Evolutionary conservation across 2,888 invertebrate genomes (phyloP).

Genomic region (Apamea sordens): DNA sequence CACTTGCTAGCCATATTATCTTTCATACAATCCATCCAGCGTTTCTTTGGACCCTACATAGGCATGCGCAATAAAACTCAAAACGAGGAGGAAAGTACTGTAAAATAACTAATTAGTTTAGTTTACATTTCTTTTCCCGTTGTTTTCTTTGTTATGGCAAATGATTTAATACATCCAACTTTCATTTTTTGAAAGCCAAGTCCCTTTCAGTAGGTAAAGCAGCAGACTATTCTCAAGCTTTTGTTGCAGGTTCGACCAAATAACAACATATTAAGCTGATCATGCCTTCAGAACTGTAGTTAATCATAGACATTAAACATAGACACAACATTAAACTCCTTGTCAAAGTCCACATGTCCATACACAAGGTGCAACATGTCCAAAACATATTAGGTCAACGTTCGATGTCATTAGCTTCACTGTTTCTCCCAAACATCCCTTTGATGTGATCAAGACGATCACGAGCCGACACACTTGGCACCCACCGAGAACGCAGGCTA

Average conservation of each 20-base stretch:
- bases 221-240: background rate
- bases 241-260: background rate
- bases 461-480: conserved; percentile 83
- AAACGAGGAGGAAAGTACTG: too few species aligned
- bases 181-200: background rate
- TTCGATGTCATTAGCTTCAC: conserved; percentile 70
- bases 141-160: background rate
- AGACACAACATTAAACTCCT: background rate
- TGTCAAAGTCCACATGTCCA: conserved; percentile 36
- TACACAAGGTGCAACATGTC: conserved; percentile 50
- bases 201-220: background rate
- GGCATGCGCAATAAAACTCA: too few species aligned
- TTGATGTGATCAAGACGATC: conserved; percentile 72
- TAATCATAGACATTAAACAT: background rate
- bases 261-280: background rate
- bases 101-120: background rate
- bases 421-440: conserved; percentile 72
- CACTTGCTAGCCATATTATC: background rate
- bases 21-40: background rate
- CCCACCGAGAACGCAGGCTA: conserved; percentile 33
- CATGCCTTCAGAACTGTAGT: background rate
- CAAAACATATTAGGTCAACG: conserved; percentile 73
- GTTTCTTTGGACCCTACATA: background rate
- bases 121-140: background rate
- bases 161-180: background rate